A percentile compares a stretch with the other conserved stretches of the same genome.
phyloP scores from a whole-genome alignment of 53 echinoderm and acorn worm genomes.

The Pentamera pediparva region DNA sequence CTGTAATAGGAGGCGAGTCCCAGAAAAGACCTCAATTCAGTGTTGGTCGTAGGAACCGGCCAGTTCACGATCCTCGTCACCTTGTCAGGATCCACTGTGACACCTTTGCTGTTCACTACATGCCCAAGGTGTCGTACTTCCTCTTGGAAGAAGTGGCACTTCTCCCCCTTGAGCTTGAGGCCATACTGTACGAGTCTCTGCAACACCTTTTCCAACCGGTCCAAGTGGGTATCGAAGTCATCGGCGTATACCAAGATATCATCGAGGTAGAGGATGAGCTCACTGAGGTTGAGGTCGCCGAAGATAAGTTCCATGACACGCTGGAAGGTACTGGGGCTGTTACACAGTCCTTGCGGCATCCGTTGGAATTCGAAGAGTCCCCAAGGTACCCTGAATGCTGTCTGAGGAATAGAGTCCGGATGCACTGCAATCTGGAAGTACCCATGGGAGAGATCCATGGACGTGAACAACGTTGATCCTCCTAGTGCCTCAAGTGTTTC shows the following conservation, averaged over 20 bases:
- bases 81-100: constrained; percentile 29
- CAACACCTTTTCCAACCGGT: constrained; percentile 8
- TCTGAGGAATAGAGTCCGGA: constrained; percentile 34
- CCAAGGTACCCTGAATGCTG: constrained; percentile 65
- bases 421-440: constrained; percentile 61
- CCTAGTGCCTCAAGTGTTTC: constrained; percentile 51
- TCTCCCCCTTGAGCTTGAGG: constrained; percentile 43
- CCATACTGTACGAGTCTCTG: background rate
- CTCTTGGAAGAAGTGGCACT: constrained; percentile 37
- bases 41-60: constrained; percentile 13
- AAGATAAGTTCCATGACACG: constrained; percentile 56
- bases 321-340: constrained; percentile 67
- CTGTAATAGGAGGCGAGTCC: constrained; percentile 36
- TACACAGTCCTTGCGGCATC: constrained; percentile 56
- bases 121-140: constrained; percentile 34
- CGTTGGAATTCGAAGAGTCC: constrained; percentile 56
- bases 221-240: constrained; percentile 21
- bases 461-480: constrained; percentile 40
- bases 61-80: constrained; percentile 16
- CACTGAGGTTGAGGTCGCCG: constrained; percentile 40
- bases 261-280: constrained; percentile 42
- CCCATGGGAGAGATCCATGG: constrained; percentile 56
- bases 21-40: constrained; percentile 26
- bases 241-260: constrained; percentile 41
- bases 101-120: constrained; percentile 16